These are phyloP conservation scores for Ceratitis capitata DNA, from an alignment of 1,140 invertebrate genomes.

Conservation along the genomic window DNA sequence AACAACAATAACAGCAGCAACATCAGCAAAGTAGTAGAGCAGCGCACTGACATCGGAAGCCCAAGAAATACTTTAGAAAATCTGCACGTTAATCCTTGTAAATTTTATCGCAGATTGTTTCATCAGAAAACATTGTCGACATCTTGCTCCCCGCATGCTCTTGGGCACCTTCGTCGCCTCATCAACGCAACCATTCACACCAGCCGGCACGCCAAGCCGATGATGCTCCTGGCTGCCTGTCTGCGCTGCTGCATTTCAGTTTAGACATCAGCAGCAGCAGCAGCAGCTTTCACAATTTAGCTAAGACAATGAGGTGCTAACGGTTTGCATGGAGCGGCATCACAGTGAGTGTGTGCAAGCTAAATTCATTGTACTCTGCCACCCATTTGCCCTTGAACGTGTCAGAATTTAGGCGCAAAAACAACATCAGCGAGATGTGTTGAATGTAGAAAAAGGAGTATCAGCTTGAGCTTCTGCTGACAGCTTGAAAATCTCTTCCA, in stretches of 20 bases:
- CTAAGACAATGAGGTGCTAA: not conserved
- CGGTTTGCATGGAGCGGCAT: not conserved
- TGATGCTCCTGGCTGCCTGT: not conserved
- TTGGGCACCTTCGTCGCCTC: not conserved
- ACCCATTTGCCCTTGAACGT: not conserved
- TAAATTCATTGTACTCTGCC: not conserved
- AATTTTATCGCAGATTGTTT: slow-evolving; percentile 42
- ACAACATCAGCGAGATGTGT: not conserved
- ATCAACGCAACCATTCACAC: not conserved
- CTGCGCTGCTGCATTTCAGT: not conserved
- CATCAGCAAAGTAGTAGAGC: not conserved
- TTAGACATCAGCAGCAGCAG: too few species aligned
- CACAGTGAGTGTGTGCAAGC: not conserved
- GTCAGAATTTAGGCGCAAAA: not conserved
- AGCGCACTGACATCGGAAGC: not conserved
- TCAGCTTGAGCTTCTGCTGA: slow-evolving; percentile 1
- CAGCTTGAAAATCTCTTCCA: slow-evolving; percentile 23
- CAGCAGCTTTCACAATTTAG: not conserved
- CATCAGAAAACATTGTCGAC: slow-evolving; percentile 21
- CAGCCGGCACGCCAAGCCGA: not conserved
- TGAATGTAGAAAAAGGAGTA: not conserved
- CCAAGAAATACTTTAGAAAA: slow-evolving; percentile 39
- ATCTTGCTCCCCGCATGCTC: not conserved
- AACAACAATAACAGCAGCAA: not conserved
- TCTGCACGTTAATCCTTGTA: slow-evolving; percentile 40